phyloP scores from a whole-genome alignment of 2,797 vertebrate species.

The Anguilla obscura region DNA sequence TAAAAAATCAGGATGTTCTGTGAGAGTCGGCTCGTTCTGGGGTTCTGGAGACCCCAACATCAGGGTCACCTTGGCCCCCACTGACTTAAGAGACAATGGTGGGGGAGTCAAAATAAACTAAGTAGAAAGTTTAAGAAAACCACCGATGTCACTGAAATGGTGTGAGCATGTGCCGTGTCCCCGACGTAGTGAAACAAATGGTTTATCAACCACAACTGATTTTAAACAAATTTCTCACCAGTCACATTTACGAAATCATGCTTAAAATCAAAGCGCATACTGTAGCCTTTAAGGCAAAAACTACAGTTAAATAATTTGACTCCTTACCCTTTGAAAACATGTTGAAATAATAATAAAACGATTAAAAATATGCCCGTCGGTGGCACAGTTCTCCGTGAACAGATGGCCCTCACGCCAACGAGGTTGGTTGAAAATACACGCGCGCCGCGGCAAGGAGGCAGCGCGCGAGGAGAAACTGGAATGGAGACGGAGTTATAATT shows the following conservation, averaged over 20 bases:
- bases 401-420: background rate
- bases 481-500: background rate
- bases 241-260: background rate
- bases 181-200: background rate
- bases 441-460: background rate
- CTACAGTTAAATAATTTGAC: background rate
- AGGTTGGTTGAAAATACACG: background rate
- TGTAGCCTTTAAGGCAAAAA: background rate
- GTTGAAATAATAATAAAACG: background rate
- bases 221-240: background rate
- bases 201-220: background rate
- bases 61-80: constrained; percentile 20
- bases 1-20: constrained; percentile 34
- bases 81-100: background rate
- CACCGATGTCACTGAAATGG: background rate
- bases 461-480: too few relatives aligned
- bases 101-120: constrained; percentile 10
- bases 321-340: background rate
- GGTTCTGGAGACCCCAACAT: constrained; percentile 16
- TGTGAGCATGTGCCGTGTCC: background rate
- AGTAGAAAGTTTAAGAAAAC: constrained; percentile 3
- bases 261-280: background rate
- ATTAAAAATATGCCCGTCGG: background rate
- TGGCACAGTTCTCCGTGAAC: background rate
- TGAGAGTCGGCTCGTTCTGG: constrained; percentile 19